Percentiles rank a stretch among this genome's conserved stretches.
Evolutionary conservation across 2,888 invertebrate genomes (phyloP).

Genomic region (Apamea anceps): DNA sequence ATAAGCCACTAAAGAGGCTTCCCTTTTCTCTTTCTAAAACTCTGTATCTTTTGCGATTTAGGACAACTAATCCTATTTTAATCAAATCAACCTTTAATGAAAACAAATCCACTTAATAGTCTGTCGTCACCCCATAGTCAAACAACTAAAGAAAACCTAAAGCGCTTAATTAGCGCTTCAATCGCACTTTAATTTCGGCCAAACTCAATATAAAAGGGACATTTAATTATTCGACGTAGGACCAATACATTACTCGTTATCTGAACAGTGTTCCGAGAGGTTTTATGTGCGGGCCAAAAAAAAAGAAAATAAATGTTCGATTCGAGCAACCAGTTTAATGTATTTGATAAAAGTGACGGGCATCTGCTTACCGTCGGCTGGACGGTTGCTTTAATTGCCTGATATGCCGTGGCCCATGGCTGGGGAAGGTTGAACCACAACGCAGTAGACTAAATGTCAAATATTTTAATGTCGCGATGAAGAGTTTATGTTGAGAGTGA

Average conservation of each 20-base stretch:
- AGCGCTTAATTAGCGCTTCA: conserved; percentile 81
- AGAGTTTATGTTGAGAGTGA: conserved; percentile 54
- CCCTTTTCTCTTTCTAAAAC: not conserved
- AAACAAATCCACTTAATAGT: conserved; percentile 32
- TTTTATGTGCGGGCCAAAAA: conserved; percentile 80
- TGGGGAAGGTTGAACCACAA: conserved; percentile 72
- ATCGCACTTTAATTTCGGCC: conserved; percentile 76
- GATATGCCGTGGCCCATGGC: conserved; percentile 77
- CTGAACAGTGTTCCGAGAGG: conserved; percentile 78
- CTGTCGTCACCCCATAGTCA: conserved; percentile 26
- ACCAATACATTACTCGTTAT: conserved; percentile 88
- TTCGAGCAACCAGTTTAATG: conserved; percentile 88
- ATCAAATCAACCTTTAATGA: conserved; percentile 21
- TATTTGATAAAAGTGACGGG: conserved; percentile 89
- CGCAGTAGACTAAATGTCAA: conserved; percentile 76
- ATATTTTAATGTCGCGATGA: conserved; percentile 68
- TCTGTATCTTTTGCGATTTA: not conserved
- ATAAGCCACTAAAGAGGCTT: not conserved
- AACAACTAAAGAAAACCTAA: conserved; percentile 63
- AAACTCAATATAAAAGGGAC: conserved; percentile 80
- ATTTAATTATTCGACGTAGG: conserved; percentile 87
- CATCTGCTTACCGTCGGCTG: conserved; percentile 86
- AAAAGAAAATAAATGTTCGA: conserved; percentile 84
- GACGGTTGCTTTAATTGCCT: conserved; percentile 87
- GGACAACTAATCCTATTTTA: conserved; percentile 12